Evolutionary conservation across 2,797 vertebrate genomes (phyloP).

Genomic region (Nannoperca australis): DNA sequence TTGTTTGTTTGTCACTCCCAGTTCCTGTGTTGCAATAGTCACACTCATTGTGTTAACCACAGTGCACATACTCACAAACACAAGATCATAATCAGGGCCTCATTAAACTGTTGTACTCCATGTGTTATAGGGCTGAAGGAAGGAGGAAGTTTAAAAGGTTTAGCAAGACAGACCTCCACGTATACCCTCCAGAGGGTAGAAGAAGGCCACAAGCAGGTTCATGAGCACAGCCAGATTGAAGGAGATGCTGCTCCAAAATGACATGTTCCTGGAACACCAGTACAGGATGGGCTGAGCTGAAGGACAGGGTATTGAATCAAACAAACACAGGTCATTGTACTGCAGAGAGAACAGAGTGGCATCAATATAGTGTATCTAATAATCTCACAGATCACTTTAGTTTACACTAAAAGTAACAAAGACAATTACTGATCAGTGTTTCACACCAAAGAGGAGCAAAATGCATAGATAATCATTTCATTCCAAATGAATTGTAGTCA

Average conservation of each 20-base stretch:
- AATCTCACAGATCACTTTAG: not conserved
- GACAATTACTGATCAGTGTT: constrained; percentile 15
- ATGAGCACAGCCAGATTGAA: constrained; percentile 99
- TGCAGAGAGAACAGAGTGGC: not conserved
- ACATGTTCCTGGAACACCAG: constrained; percentile 99
- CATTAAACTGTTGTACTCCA: not conserved
- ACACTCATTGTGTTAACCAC: constrained; percentile 35
- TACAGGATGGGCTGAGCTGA: constrained; percentile 96
- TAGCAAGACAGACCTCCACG: constrained; percentile 89
- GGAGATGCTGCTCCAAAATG: constrained; percentile 99
- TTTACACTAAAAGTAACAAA: not conserved
- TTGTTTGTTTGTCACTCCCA: constrained; percentile 37
- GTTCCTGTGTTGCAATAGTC: constrained; percentile 48
- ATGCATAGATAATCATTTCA: not conserved
- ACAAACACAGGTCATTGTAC: constrained; percentile 38
- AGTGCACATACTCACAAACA: constrained; percentile 4
- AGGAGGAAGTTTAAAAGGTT: not conserved
- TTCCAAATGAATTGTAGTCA: not conserved
- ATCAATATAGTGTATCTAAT: not conserved
- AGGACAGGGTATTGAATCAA: constrained; percentile 26
- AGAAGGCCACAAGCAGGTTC: constrained; percentile 98
- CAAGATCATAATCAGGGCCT: not conserved
- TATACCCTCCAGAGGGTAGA: constrained; percentile 95
- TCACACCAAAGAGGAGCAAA: constrained; percentile 24
- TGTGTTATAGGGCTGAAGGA: not conserved